Base-by-base conservation (phyloP, 2,113 vertebrate species). In the Pagrus major region DNA sequence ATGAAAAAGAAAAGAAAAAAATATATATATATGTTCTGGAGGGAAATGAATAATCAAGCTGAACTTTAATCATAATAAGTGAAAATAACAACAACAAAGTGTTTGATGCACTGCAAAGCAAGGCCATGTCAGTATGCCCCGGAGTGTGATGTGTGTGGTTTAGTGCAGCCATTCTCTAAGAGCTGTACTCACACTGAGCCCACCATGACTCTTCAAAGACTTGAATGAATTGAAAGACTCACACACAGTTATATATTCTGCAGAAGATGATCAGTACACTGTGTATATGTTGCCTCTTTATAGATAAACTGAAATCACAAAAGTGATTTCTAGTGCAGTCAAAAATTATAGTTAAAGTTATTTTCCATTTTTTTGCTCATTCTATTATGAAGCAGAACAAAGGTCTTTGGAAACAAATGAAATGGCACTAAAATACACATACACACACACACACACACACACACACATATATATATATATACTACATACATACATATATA, bases 51-150 rank as follows among this genome's bases (percentile, higher is more conserved):
- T 76, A 81, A 71, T 82, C 52, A 61, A 18, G 14, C 67, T 64
- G 52, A 76, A 76, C 46, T 82, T 76, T 74, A 74, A 82, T 86
- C 51, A 74, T 12, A 60, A 78, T 61, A 64, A 81, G 49, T 51
- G 18, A 78, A 71, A 85, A 78, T 31, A 78, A 71, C 55, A 81
- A 71, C 65, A 83, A 81, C 46, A 67, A 58, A 80, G 78, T 80
- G 86, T 77, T 80, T 82, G 83, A 52, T 83, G 71, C 72, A 23
- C 29, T 66, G 47, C 35, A 81, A 74, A 75, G 77, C 61, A 80
- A 81, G 71, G 68, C 64, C 76, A 33, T 27, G 76, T 64, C 67
- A 25, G 42, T 31, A 55, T 77, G 65, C 55, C 68, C 71, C 5
- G 6, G 44, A 67, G 73, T 70, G 52, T 25, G 52, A 46, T 66